Percentiles rank a stretch among this genome's conserved stretches.
Conservation (phyloP, 2,888 invertebrate genomes). For the Bombyx huttoni region DNA sequence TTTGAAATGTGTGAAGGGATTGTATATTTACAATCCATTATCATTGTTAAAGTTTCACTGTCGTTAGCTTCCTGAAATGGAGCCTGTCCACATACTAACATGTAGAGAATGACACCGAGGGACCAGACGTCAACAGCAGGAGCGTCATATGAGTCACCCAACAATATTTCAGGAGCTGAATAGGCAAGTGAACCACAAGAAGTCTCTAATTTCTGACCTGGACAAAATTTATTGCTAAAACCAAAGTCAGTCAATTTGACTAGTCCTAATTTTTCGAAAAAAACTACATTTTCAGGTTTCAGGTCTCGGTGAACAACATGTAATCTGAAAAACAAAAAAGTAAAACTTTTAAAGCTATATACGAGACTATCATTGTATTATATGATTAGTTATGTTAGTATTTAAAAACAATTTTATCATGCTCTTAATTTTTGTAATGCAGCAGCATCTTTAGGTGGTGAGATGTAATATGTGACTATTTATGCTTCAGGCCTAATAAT, state of each 20-base stretch:
- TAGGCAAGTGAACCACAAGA: constrained; percentile 99
- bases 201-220: constrained; percentile 96
- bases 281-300: constrained; percentile 99
- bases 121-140: constrained; percentile 99
- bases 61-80: constrained; percentile 99
- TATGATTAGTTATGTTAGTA: background rate
- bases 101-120: constrained; percentile 97
- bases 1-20: constrained; percentile 90
- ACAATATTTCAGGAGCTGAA: constrained; percentile 98
- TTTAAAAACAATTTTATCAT: too few species aligned
- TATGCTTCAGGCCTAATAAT: too few species aligned
- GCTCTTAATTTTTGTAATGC: too few species aligned
- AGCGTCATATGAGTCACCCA: constrained; percentile 99
- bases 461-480: too few species aligned
- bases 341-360: background rate
- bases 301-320: constrained; percentile 88
- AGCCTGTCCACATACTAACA: constrained; percentile 97
- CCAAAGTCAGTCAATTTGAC: constrained; percentile 99
- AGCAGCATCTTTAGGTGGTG: too few species aligned
- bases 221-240: constrained; percentile 95
- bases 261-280: constrained; percentile 96
- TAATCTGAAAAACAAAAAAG: constrained; percentile 43
- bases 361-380: background rate
- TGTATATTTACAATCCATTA: constrained; percentile 98
- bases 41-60: constrained; percentile 99